Evolutionary conservation across 1,140 invertebrate genomes (phyloP).

Genomic region (Belonocnema kinseyi): DNA sequence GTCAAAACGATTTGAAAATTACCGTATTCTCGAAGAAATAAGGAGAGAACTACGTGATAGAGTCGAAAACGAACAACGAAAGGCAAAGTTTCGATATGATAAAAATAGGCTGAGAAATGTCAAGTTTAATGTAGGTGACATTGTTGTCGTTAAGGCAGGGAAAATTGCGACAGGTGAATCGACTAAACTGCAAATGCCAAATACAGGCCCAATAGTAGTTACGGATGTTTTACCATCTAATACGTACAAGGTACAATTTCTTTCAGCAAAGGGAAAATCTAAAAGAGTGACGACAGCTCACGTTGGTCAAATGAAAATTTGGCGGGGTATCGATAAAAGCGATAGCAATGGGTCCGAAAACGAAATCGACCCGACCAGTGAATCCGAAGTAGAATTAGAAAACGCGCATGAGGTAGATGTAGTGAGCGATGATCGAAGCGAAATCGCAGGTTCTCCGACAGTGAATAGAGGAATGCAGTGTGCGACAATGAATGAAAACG

Average conservation of each 20-base stretch:
- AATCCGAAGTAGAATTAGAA: no score
- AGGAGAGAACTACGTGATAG: not conserved
- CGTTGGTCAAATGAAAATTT: no score
- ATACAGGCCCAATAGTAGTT: conserved; percentile 34
- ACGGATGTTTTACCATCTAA: conserved; percentile 26
- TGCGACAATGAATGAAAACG: not conserved
- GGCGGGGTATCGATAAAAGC: no score
- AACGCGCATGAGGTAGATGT: no score
- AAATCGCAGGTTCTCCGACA: not conserved
- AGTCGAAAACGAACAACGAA: conserved; percentile 15
- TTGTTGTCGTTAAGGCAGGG: conserved; percentile 19
- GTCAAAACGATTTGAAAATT: not conserved
- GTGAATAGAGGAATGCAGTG: not conserved
- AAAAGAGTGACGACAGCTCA: no score
- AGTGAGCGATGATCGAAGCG: not conserved
- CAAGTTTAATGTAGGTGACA: conserved; percentile 34
- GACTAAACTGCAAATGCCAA: conserved; percentile 33
- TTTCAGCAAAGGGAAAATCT: not conserved
- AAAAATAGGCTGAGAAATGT: conserved; percentile 15
- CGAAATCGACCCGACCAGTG: no score
- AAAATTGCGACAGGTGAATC: conserved; percentile 32
- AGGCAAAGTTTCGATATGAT: conserved; percentile 34
- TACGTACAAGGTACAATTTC: conserved; percentile 46
- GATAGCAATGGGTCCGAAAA: no score
- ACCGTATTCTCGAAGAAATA: not conserved